Percentiles rank a stretch among this genome's conserved stretches.
Conservation (phyloP, 2,888 invertebrate genomes). For the Leucoptera coffeella region DNA sequence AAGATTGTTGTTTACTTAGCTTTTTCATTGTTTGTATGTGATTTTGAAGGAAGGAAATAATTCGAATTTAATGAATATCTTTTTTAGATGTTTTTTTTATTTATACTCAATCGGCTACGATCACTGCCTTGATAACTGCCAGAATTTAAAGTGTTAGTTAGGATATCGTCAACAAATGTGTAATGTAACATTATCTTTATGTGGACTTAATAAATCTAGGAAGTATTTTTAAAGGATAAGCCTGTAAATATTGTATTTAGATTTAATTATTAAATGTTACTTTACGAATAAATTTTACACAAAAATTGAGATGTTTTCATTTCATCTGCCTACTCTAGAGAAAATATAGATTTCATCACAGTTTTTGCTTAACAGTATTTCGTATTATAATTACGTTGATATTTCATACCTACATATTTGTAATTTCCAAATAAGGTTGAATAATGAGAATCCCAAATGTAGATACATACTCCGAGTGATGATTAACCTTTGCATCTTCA, state of each 20-base stretch:
- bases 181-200: slow-evolving; percentile 16
- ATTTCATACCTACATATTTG: too few species aligned
- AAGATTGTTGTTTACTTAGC: too few species aligned
- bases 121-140: slow-evolving; percentile 19
- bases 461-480: too few species aligned
- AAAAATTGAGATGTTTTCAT: slow-evolving; percentile 8
- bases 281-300: slow-evolving; percentile 42
- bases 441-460: too few species aligned
- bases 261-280: slow-evolving; percentile 37
- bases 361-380: too few species aligned
- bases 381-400: too few species aligned
- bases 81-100: slow-evolving; percentile 12
- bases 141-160: slow-evolving; percentile 5
- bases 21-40: too few species aligned
- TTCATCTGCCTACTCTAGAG: not conserved
- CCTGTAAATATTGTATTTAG: slow-evolving; percentile 51
- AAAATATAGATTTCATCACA: not conserved
- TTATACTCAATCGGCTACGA: slow-evolving; percentile 29
- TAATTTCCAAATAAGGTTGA: too few species aligned
- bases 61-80: slow-evolving; percentile 11
- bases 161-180: slow-evolving; percentile 8
- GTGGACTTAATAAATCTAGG: slow-evolving; percentile 12
- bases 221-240: slow-evolving; percentile 14
- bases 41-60: too few species aligned
- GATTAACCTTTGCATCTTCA: too few species aligned